A percentile compares a stretch with the other conserved stretches of the same genome.
Conservation (phyloP, 37 sponge, comb jelly and placozoan genomes). For the Hormiphora californensis region DNA sequence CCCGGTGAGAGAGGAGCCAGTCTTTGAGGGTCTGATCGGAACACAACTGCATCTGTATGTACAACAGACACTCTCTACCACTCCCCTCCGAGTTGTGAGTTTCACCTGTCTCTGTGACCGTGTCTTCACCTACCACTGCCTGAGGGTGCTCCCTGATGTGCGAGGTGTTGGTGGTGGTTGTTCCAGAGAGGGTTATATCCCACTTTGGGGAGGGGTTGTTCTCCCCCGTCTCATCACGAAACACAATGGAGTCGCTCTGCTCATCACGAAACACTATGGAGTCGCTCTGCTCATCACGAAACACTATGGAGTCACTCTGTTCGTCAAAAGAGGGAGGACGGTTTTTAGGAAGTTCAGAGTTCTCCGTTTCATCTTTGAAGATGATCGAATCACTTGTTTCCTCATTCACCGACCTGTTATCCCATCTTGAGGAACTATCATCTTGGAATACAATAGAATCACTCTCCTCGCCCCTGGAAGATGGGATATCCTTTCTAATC, state of each 20-base stretch:
- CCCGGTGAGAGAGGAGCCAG: slow-evolving; percentile 63
- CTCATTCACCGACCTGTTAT: background rate
- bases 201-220: background rate
- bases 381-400: too few species aligned
- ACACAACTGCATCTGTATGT: slow-evolving; percentile 94
- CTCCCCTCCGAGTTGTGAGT: too few species aligned
- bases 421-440: background rate
- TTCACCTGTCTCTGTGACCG: too few species aligned
- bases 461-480: too few species aligned
- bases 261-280: background rate
- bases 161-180: background rate
- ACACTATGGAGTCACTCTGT: background rate
- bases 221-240: background rate
- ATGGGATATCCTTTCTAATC: too few species aligned
- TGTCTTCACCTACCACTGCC: too few species aligned
- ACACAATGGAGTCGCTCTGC: background rate
- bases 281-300: background rate
- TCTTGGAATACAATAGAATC: too few species aligned
- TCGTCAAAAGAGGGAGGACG: background rate
- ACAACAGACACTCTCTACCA: slow-evolving; percentile 57
- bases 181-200: background rate
- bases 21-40: slow-evolving; percentile 73
- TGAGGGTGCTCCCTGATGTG: too few species aligned
- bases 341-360: too few species aligned
- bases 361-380: too few species aligned